phyloP scores from a whole-genome alignment of 1,140 invertebrate species.

The Monomorium pharaonis region DNA sequence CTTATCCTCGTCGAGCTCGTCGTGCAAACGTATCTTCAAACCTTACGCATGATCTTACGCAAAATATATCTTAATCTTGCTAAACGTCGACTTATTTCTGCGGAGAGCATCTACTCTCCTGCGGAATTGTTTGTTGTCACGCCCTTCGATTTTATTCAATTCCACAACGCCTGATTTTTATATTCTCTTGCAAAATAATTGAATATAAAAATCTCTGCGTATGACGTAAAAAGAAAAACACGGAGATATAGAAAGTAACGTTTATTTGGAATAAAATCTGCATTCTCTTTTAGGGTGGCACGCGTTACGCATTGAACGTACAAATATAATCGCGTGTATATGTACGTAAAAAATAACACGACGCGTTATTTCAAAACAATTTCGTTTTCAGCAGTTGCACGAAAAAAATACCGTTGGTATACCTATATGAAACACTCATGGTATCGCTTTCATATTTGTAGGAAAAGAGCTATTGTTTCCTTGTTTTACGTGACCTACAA shows the following conservation, averaged over 20 bases:
- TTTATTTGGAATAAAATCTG: slow-evolving; percentile 5
- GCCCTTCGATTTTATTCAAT: neutral
- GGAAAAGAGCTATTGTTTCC: neutral
- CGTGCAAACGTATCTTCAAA: neutral
- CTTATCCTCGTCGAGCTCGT: neutral
- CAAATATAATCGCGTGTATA: neutral
- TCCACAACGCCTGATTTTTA: neutral
- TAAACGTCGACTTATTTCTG: neutral
- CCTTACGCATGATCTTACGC: neutral
- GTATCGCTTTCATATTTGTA: neutral
- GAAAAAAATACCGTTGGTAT: neutral
- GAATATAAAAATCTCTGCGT: neutral
- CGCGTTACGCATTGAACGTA: neutral
- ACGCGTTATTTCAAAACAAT: slow-evolving; percentile 12
- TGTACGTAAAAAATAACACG: neutral
- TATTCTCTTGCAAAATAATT: slow-evolving; percentile 9
- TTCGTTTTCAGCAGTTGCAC: neutral
- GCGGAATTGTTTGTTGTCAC: neutral
- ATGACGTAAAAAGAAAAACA: neutral
- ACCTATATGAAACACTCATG: neutral
- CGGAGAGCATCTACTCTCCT: neutral
- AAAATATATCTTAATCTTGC: neutral
- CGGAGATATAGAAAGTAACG: neutral
- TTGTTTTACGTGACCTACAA: neutral
- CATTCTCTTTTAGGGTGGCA: neutral